A percentile compares a stretch with the other conserved stretches of the same genome.
phyloP scores from a whole-genome alignment of 2,113 vertebrate genomes.

The Solea solea region DNA sequence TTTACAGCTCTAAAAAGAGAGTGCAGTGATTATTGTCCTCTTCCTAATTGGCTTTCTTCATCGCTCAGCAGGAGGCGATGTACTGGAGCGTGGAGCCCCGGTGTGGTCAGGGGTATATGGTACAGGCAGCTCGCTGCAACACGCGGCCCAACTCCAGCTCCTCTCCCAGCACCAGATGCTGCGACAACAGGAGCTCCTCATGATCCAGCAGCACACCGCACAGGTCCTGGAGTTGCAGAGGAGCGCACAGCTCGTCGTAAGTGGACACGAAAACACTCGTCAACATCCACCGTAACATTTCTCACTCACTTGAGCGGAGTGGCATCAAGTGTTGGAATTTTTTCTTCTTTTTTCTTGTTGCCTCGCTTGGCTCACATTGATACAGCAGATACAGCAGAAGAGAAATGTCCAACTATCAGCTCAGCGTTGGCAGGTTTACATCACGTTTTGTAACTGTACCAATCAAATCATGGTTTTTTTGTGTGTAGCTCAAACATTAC shows the following conservation, averaged over 20 bases:
- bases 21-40: not conserved
- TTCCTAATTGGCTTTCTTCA: not conserved
- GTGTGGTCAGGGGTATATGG: slow-evolving; percentile 94
- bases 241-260: slow-evolving; percentile 82
- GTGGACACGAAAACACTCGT: slow-evolving; percentile 4
- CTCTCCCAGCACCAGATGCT: slow-evolving; percentile 97
- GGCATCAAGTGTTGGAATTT: too few species aligned
- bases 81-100: slow-evolving; percentile 90
- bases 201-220: slow-evolving; percentile 96
- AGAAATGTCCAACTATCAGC: not conserved
- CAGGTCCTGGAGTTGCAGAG: slow-evolving; percentile 96
- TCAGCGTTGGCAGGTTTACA: too few species aligned
- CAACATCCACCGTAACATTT: too few species aligned
- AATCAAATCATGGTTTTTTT: too few species aligned
- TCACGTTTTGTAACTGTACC: too few species aligned
- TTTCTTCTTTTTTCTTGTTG: too few species aligned
- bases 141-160: slow-evolving; percentile 96
- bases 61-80: slow-evolving; percentile 81
- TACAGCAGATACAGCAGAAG: not conserved
- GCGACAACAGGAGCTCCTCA: slow-evolving; percentile 93
- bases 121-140: slow-evolving; percentile 89
- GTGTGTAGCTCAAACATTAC: too few species aligned
- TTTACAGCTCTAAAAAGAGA: slow-evolving; percentile 2
- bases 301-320: too few species aligned
- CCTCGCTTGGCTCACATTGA: too few species aligned